Evolutionary conservation across 2,113 vertebrate genomes (phyloP).

Genomic region (Oreocharis arfaki): DNA sequence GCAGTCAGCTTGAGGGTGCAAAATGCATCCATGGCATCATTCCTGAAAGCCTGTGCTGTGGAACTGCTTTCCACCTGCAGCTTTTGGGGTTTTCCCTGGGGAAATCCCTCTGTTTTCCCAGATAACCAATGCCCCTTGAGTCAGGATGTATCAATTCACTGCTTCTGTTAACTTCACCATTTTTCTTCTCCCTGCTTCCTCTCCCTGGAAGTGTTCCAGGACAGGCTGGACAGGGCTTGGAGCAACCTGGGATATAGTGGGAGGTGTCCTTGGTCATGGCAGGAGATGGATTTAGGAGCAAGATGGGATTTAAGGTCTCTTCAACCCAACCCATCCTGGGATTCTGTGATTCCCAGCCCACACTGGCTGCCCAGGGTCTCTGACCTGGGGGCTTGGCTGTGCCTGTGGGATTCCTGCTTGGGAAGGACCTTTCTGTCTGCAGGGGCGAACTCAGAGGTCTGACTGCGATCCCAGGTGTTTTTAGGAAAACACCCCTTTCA

Average conservation of each 20-base stretch:
- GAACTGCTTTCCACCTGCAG: background rate
- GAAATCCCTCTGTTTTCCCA: background rate
- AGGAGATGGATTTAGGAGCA: background rate
- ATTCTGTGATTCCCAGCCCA: background rate
- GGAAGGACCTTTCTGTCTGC: background rate
- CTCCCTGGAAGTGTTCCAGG: background rate
- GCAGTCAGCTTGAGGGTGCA: background rate
- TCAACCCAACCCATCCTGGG: background rate
- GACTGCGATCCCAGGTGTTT: background rate
- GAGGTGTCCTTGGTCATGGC: background rate
- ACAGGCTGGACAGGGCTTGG: background rate
- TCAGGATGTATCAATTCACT: background rate
- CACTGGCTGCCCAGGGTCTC: background rate
- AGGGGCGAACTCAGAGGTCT: background rate
- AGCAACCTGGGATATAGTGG: rapidly evolving
- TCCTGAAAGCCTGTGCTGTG: background rate
- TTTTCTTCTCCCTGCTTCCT: background rate
- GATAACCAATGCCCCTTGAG: background rate
- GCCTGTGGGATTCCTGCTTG: background rate
- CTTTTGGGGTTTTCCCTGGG: background rate
- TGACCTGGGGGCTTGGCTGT: background rate
- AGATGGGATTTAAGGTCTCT: background rate
- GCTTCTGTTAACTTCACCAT: background rate
- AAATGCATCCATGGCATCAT: background rate
- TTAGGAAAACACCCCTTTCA: background rate